Conservation (phyloP, 1,140 invertebrate species). For the Drosophila kanapiae region DNA sequence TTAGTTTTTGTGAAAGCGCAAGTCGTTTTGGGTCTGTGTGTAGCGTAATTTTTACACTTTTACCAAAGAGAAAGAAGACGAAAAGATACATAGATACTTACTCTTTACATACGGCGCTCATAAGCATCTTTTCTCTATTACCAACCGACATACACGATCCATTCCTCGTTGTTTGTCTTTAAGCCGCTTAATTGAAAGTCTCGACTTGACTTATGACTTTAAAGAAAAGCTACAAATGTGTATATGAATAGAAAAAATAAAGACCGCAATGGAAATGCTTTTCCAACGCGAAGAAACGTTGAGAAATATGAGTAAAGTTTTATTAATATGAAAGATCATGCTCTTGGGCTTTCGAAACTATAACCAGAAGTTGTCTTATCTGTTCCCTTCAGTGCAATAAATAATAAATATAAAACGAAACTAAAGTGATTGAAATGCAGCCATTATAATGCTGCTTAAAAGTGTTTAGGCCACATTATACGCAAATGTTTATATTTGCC, state of each 20-base stretch:
- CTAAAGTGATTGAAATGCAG: conserved; percentile 23
- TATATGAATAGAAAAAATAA: neutral
- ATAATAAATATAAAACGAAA: conserved; percentile 2
- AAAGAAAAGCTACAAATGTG: conserved; percentile 48
- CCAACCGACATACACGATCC: conserved; percentile 43
- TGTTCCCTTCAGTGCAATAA: conserved; percentile 22
- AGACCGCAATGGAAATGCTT: conserved; percentile 27
- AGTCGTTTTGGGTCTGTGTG: conserved; percentile 53
- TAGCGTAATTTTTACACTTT: conserved; percentile 79
- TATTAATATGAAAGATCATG: conserved; percentile 6
- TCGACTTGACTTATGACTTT: conserved; percentile 80
- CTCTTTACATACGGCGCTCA: conserved; percentile 53
- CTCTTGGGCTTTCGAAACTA: conserved; percentile 34
- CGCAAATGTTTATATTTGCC: conserved; percentile 28
- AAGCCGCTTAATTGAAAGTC: conserved; percentile 82
- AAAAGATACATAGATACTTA: conserved; percentile 42
- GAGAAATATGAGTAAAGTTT: conserved; percentile 20
- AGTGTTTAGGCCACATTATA: neutral
- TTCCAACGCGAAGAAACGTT: conserved; percentile 6
- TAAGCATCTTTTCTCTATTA: conserved; percentile 74
- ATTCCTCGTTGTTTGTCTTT: conserved; percentile 57
- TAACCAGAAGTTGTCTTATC: neutral
- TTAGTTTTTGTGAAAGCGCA: conserved; percentile 75
- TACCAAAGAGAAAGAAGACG: conserved; percentile 55
- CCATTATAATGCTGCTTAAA: neutral